A percentile compares a stretch with the other conserved stretches of the same genome.
These are phyloP conservation scores for Apus apus DNA, from an alignment of 2,113 vertebrate species.

Conservation along the genomic window DNA sequence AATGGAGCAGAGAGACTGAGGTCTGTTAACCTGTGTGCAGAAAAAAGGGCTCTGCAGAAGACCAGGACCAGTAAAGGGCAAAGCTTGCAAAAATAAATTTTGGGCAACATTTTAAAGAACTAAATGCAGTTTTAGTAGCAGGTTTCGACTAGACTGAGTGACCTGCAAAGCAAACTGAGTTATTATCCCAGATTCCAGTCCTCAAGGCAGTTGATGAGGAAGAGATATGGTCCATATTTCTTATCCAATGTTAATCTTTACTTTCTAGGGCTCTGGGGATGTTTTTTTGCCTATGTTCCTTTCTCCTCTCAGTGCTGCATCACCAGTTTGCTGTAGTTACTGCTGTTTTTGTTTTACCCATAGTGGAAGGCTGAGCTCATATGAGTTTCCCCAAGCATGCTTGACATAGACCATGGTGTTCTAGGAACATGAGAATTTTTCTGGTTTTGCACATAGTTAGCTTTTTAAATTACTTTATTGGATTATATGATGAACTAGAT, in stretches of 20 bases:
- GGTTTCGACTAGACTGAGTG: neutral
- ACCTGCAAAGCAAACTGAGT: neutral
- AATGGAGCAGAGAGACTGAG: neutral
- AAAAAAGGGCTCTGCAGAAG: neutral
- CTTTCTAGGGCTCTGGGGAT: neutral
- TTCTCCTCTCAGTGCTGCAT: neutral
- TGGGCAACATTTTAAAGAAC: neutral
- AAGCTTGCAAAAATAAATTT: neutral
- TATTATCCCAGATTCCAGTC: neutral
- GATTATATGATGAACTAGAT: neutral
- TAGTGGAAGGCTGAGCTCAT: neutral
- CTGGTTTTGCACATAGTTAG: neutral
- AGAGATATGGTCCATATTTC: neutral
- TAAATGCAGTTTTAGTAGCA: neutral
- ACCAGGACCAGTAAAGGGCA: neutral
- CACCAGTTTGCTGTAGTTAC: neutral
- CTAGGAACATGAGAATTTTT: neutral
- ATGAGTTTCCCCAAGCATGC: neutral
- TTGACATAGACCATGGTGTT: neutral
- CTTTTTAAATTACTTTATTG: neutral
- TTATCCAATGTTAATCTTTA: neutral
- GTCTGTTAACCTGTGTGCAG: neutral
- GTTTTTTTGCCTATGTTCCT: neutral
- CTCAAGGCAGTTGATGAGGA: neutral
- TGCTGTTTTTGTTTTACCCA: neutral